A percentile compares a stretch with the other conserved stretches of the same genome.
phyloP scores from a whole-genome alignment of 2,888 invertebrate species.

The Parthenolecanium corni region DNA sequence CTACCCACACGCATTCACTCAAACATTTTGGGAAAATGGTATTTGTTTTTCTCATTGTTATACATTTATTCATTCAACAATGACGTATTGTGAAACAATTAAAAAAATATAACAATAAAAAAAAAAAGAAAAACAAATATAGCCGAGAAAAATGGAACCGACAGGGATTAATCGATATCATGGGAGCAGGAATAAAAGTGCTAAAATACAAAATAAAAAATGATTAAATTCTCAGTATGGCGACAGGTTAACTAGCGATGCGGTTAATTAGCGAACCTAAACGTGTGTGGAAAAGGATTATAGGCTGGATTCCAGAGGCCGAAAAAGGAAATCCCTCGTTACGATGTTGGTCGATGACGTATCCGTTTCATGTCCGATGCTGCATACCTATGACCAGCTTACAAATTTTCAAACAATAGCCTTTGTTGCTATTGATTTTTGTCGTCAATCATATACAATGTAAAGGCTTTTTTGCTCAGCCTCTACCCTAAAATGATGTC shows the following conservation, averaged over 20 bases:
- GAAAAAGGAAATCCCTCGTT: slow-evolving; percentile 15
- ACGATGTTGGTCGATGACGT: slow-evolving; percentile 10
- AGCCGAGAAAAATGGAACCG: slow-evolving; percentile 9
- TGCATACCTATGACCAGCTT: slow-evolving; percentile 9
- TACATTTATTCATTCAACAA: no score
- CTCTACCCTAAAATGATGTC: not conserved
- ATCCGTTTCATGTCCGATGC: no score
- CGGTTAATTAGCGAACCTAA: slow-evolving; percentile 22
- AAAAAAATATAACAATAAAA: not conserved
- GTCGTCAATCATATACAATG: slow-evolving; percentile 11
- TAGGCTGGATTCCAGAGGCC: slow-evolving; percentile 8
- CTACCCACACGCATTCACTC: no score
- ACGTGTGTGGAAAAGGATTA: slow-evolving; percentile 17
- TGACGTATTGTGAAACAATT: no score
- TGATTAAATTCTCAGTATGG: slow-evolving; percentile 16
- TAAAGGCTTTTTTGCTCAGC: slow-evolving; percentile 4
- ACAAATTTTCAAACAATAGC: slow-evolving; percentile 18
- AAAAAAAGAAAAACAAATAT: slow-evolving; percentile 4
- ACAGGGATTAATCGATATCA: slow-evolving; percentile 11
- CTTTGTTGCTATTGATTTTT: slow-evolving; percentile 21
- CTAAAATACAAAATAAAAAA: slow-evolving; percentile 17
- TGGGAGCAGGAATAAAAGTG: not conserved
- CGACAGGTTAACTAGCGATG: slow-evolving; percentile 20
- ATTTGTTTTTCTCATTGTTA: no score
- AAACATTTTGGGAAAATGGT: no score